Conservation (phyloP, 2,888 invertebrate genomes). For the Cremastobaeus sp. region DNA sequence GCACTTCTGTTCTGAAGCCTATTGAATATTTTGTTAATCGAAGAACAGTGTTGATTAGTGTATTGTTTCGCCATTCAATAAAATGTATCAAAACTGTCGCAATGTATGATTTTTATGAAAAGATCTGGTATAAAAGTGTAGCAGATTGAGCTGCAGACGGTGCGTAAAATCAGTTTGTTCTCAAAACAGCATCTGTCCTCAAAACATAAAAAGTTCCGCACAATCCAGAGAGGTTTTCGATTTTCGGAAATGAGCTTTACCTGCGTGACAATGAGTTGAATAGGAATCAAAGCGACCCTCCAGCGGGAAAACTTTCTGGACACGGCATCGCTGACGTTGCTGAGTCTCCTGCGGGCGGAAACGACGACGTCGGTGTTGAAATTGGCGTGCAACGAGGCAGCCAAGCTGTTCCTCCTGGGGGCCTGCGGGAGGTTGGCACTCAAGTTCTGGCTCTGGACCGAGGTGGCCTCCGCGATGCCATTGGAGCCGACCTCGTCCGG, state of each 20-base stretch:
- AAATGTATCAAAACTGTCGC: no score
- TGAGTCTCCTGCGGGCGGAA: slow-evolving; percentile 83
- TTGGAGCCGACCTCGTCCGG: slow-evolving; percentile 39
- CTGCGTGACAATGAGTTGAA: slow-evolving; percentile 72
- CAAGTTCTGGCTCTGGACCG: neutral
- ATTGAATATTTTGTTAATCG: no score
- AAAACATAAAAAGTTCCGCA: no score
- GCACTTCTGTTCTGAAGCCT: no score
- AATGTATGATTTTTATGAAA: no score
- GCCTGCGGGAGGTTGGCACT: slow-evolving; percentile 25
- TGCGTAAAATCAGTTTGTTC: no score
- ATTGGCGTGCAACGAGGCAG: slow-evolving; percentile 70
- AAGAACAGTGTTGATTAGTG: no score
- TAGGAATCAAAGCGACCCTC: slow-evolving; percentile 74
- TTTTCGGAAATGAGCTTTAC: slow-evolving; percentile 49
- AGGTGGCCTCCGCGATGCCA: neutral
- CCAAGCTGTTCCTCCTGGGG: slow-evolving; percentile 68
- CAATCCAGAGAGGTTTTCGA: no score
- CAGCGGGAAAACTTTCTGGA: slow-evolving; percentile 88
- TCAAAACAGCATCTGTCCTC: no score
- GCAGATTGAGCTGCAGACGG: no score
- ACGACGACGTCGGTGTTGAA: slow-evolving; percentile 71
- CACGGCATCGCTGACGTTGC: slow-evolving; percentile 87
- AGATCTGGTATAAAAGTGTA: no score
- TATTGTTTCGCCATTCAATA: no score